phyloP scores from a whole-genome alignment of 2,113 vertebrate genomes.

The Hirundichthys speculiger region DNA sequence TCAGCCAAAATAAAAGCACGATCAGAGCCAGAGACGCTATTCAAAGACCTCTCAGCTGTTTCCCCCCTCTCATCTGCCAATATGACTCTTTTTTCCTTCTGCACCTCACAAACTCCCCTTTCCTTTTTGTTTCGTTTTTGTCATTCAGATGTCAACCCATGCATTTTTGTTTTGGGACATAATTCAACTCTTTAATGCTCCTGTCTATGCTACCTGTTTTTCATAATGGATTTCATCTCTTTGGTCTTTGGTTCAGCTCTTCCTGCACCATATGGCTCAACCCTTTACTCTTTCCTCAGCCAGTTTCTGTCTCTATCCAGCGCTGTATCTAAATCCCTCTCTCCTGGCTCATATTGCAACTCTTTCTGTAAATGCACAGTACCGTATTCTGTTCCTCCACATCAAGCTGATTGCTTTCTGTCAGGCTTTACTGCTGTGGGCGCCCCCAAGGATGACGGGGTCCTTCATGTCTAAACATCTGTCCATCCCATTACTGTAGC shows the following conservation, averaged over 20 bases:
- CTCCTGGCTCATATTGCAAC: conserved; percentile 63
- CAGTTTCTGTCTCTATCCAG: conserved; percentile 67
- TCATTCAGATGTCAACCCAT: conserved; percentile 14
- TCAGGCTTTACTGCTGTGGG: conserved; percentile 56
- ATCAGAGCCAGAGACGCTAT: conserved; percentile 72
- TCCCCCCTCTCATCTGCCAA: conserved; percentile 67
- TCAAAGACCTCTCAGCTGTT: conserved; percentile 80
- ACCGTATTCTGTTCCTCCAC: conserved; percentile 70
- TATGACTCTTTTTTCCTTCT: conserved; percentile 62
- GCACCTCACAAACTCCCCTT: conserved; percentile 17
- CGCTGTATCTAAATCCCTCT: conserved; percentile 66
- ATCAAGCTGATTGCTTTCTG: conserved; percentile 80
- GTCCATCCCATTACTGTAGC: conserved; percentile 75
- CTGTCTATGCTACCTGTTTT: not conserved
- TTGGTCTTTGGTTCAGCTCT: not conserved
- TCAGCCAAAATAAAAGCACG: conserved; percentile 74
- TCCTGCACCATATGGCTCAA: conserved; percentile 10
- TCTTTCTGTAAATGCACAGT: conserved; percentile 64
- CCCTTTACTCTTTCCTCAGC: conserved; percentile 18
- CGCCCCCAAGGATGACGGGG: conserved; percentile 42
- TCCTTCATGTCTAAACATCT: conserved; percentile 78
- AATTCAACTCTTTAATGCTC: conserved; percentile 1
- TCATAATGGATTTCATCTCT: conserved; percentile 11
- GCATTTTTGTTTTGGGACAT: not conserved
- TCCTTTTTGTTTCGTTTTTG: conserved; percentile 6